These are phyloP conservation scores for Erpobdella octoculata DNA, from an alignment of 2,888 invertebrate genomes.

Conservation along the genomic window DNA sequence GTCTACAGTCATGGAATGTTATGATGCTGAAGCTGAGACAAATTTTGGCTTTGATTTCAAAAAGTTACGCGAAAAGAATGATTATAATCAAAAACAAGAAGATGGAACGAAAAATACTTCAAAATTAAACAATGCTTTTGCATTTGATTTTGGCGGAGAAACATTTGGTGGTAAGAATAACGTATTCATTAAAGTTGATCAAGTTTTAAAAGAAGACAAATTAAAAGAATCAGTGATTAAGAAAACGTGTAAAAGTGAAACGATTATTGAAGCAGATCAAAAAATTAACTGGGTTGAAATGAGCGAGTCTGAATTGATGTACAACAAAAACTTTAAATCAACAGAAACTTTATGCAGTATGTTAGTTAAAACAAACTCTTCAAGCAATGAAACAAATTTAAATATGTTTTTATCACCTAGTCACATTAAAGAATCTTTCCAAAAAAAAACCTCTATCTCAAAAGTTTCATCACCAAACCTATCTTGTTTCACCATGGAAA, in stretches of 20 bases:
- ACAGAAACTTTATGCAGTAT: neutral
- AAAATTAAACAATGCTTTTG: neutral
- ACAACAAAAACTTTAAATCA: neutral
- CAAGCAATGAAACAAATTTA: neutral
- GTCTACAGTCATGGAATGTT: conserved; percentile 4
- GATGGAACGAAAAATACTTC: neutral
- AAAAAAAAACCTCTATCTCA: neutral
- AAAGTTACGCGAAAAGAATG: neutral
- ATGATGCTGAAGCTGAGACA: conserved; percentile 2
- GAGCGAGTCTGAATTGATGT: conserved; percentile 12
- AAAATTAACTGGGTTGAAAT: conserved; percentile 25
- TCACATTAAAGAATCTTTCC: neutral
- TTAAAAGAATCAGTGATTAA: conserved; percentile 8
- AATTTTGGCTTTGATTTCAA: conserved; percentile 6
- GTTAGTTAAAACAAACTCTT: neutral
- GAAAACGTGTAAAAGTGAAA: conserved; percentile 3
- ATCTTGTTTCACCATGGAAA: neutral
- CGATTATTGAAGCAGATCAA: conserved; percentile 9
- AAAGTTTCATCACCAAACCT: neutral
- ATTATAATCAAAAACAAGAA: neutral
- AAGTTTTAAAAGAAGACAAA: neutral
- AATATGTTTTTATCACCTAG: neutral
- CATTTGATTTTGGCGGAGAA: neutral
- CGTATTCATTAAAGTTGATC: neutral
- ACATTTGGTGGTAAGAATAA: neutral